phyloP scores from a whole-genome alignment of 2,797 vertebrate species.

The Urosaurus nigricauda region DNA sequence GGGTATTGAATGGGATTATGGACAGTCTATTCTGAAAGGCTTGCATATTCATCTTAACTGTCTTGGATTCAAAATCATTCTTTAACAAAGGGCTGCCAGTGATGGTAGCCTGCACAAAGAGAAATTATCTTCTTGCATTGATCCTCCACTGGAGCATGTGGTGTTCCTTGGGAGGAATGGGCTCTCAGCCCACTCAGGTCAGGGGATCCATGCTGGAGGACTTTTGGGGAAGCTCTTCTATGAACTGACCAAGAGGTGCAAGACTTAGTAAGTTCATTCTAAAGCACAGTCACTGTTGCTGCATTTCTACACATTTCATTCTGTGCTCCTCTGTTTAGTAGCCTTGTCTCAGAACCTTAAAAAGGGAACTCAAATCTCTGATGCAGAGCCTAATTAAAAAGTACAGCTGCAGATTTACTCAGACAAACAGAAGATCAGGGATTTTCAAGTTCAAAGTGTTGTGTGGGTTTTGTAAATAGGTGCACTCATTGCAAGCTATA shows the following conservation, averaged over 20 bases:
- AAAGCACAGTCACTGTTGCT: background rate
- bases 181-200: background rate
- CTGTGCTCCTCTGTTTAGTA: background rate
- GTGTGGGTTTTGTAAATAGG: background rate
- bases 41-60: background rate
- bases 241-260: no score
- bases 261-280: background rate
- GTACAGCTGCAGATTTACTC: background rate
- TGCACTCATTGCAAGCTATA: background rate
- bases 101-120: background rate
- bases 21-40: background rate
- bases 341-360: background rate
- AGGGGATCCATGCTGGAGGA: background rate
- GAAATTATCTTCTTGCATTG: background rate
- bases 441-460: constrained; percentile 7
- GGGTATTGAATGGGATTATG: background rate
- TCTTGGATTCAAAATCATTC: constrained; percentile 11
- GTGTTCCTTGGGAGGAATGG: background rate
- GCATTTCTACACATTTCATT: background rate
- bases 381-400: constrained; percentile 6
- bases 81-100: background rate
- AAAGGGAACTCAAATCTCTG: background rate
- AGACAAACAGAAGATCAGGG: background rate
- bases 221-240: background rate
- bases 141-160: background rate